phyloP scores from a whole-genome alignment of 2,888 invertebrate genomes.

The Epirrita christyi region DNA sequence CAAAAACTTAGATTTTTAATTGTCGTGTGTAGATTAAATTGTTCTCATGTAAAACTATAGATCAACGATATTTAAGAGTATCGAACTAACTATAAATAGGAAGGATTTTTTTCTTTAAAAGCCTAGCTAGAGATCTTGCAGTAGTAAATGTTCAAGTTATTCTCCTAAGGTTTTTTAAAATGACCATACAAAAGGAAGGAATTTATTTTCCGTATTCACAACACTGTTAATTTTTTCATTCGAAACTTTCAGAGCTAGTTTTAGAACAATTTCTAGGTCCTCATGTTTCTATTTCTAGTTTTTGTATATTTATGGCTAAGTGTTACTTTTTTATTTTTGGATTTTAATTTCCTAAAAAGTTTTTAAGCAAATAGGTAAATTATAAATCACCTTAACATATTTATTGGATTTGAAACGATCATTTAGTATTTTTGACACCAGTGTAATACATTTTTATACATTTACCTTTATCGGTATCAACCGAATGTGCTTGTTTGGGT shows the following conservation, averaged over 20 bases:
- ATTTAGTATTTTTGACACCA: neutral
- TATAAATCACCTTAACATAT: too few species aligned
- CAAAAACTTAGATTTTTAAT: constrained; percentile 29
- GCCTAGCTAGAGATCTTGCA: neutral
- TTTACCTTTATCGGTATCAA: neutral
- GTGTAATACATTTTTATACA: neutral
- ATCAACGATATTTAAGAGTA: neutral
- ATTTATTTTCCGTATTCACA: constrained; percentile 16
- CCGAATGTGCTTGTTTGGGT: neutral
- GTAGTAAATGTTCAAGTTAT: neutral
- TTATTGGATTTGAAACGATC: neutral
- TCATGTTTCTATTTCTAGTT: constrained; percentile 10
- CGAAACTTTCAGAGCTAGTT: neutral
- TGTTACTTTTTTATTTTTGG: neutral
- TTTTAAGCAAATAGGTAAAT: too few species aligned
- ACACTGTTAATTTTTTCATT: constrained; percentile 5
- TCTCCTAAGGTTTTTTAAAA: constrained; percentile 7
- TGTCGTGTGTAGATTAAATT: constrained; percentile 13
- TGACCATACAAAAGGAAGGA: constrained; percentile 19
- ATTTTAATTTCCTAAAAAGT: neutral
- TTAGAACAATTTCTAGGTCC: constrained; percentile 2
- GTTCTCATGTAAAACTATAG: constrained; percentile 4
- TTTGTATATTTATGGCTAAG: neutral
- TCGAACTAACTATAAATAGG: neutral
- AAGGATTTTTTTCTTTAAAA: constrained; percentile 12